These are phyloP conservation scores for Zapus hudsonius DNA, from an alignment of 2,113 vertebrate genomes.

Conservation along the genomic window DNA sequence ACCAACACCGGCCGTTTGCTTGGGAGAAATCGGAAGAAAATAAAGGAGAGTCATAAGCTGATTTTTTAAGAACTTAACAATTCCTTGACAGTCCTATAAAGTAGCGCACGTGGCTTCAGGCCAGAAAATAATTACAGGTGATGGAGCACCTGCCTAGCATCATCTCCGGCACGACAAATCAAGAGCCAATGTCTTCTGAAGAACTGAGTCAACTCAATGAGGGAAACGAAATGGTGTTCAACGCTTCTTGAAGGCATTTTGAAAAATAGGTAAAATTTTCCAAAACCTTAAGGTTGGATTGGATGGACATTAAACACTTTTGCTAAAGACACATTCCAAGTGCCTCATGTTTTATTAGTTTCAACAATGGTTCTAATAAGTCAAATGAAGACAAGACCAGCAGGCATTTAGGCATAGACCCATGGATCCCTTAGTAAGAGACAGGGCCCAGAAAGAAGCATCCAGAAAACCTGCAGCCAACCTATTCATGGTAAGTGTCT, in stretches of 20 bases:
- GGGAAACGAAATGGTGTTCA: not conserved
- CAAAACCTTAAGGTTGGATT: not conserved
- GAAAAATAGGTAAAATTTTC: not conserved
- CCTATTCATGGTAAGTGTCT: not conserved
- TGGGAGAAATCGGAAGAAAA: slow-evolving; percentile 53
- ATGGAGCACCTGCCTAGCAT: not conserved
- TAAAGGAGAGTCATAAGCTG: slow-evolving; percentile 19
- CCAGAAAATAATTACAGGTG: not conserved
- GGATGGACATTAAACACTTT: not conserved
- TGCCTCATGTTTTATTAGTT: not conserved
- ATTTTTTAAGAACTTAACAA: slow-evolving; percentile 23
- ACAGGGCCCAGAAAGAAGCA: not conserved
- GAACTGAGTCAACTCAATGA: not conserved
- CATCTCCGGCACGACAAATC: too few relatives aligned
- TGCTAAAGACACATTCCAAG: not conserved
- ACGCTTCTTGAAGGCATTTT: not conserved
- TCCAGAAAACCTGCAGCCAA: not conserved
- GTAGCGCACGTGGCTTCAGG: not conserved
- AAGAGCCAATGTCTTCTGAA: not conserved
- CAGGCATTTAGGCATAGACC: not conserved
- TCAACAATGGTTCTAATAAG: not conserved
- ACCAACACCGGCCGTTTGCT: slow-evolving; percentile 98
- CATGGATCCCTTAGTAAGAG: not conserved
- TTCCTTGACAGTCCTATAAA: not conserved
- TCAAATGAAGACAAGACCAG: not conserved